Evolutionary conservation across 2,888 invertebrate genomes (phyloP).

Genomic region (Steinernema scapterisci): DNA sequence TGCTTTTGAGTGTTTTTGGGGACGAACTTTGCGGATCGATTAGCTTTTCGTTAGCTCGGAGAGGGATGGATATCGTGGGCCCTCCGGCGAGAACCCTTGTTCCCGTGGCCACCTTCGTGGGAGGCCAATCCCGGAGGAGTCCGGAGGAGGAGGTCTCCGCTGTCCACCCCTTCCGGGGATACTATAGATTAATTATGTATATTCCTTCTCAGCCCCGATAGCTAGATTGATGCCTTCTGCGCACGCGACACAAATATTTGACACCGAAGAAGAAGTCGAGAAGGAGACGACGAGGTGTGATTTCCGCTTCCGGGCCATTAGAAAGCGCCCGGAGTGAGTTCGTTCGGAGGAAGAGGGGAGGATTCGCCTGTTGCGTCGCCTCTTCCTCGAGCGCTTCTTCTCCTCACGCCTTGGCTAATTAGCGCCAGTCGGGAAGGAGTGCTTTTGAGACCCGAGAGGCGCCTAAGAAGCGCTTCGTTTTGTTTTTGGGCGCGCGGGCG

Average conservation of each 20-base stretch:
- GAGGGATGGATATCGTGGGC: not conserved
- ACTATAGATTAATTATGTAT: constrained; percentile 30
- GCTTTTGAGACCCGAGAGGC: not conserved
- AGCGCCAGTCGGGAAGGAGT: not conserved
- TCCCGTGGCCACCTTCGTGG: constrained; percentile 20
- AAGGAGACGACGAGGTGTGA: constrained; percentile 31
- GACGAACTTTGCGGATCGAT: constrained; percentile 18
- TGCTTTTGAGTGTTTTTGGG: constrained; percentile 12
- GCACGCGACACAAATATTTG: constrained; percentile 27
- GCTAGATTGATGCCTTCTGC: constrained; percentile 13
- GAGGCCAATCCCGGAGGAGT: constrained; percentile 1
- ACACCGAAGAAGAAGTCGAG: not conserved
- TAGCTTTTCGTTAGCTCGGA: not conserved
- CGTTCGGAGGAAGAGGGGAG: too few relatives aligned
- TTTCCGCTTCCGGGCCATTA: constrained; percentile 31
- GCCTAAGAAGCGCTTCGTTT: constrained; percentile 7
- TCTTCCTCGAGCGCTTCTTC: too few relatives aligned
- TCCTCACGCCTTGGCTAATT: constrained; percentile 12
- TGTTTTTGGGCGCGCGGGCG: not conserved
- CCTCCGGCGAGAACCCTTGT: not conserved
- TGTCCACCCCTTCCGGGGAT: constrained; percentile 3
- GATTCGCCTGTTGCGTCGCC: not conserved
- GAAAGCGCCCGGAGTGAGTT: not conserved
- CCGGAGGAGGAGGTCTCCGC: not conserved
- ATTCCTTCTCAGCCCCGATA: not conserved